Base-by-base conservation (phyloP, 2,113 vertebrate genomes). In the Daphoenositta chrysoptera region DNA sequence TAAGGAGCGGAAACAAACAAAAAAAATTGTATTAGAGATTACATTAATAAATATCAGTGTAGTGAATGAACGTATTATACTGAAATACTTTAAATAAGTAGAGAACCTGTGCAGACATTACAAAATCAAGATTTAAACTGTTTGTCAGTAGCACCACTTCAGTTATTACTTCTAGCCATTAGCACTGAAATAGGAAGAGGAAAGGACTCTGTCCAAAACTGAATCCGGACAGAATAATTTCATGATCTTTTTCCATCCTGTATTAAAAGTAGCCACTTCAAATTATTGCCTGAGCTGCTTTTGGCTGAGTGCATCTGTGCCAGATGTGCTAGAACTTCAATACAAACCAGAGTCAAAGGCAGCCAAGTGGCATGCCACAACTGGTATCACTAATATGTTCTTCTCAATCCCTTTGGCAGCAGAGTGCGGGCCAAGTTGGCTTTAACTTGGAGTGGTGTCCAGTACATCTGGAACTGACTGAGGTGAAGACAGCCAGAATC, bases 11-110 rank as follows among this genome's bases (percentile, higher is more conserved):
- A 97, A 93, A 89, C 27, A 96, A 96, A 97, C 28, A 70, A 60
- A 92, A 95, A 89, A 97, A 93, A 65, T 24, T 12, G 10, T 37
- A 69, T 98, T 97, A 97, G 91, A 95, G n/a, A 50, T 79, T 73
- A 79, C 18, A n/a, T 77, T 66, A 72, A 89, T 48, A 92, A 94
- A 61, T 40, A 83, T 22, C 23, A 50, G 10, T 50, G 47, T 28
- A 68, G 4, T 57, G 21, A 60, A 73, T 42, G 9, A 83, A 70
- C 4, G 81, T 31, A n/a, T 80, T 73, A 48, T 35, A 40, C 7
- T 39, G 20, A 92, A 94, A 71, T 60, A 58, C 44, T 63, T 54
- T 30, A 94, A 28, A 51, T 35, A 88, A 86, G 10, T 23, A 78
- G 10, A 58, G 21, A 84, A 88, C 15, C 33, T 86, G 35, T 45